A percentile compares a stretch with the other conserved stretches of the same genome.
Evolutionary conservation across 2,797 vertebrate genomes (phyloP).

Genomic region (Sebastes vulpes): DNA sequence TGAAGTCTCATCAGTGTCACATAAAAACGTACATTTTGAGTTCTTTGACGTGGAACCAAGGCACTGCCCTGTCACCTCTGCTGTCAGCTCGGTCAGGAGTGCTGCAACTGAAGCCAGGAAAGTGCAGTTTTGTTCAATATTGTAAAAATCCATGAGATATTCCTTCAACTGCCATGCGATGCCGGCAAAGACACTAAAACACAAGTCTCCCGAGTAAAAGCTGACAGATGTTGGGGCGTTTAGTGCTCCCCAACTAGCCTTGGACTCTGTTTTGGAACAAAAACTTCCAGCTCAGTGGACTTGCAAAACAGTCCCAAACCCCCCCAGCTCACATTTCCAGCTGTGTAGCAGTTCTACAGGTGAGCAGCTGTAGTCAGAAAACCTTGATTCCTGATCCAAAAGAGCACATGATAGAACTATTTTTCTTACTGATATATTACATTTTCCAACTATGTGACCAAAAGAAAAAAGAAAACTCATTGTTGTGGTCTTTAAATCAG

Average conservation of each 20-base stretch:
- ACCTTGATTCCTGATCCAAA: background rate
- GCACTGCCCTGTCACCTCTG: background rate
- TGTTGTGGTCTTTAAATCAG: background rate
- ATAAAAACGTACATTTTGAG: background rate
- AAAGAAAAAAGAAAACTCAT: background rate
- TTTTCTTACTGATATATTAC: background rate
- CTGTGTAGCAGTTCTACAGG: background rate
- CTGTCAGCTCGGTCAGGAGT: background rate
- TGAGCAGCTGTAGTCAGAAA: background rate
- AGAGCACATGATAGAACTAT: background rate
- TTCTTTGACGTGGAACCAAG: background rate
- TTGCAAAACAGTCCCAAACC: background rate
- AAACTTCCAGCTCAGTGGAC: background rate
- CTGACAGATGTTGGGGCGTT: background rate
- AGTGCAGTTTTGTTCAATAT: background rate
- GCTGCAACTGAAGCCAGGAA: background rate
- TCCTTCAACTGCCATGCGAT: background rate
- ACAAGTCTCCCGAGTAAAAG: background rate
- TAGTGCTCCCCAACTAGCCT: background rate
- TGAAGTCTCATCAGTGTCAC: background rate
- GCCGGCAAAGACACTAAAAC: background rate
- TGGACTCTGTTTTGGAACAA: slow-evolving; percentile 8
- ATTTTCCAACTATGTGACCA: background rate
- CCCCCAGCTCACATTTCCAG: slow-evolving; percentile 20
- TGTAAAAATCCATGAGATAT: background rate